These are phyloP conservation scores for Orthosia gracilis DNA, from an alignment of 2,888 invertebrate species.

Conservation along the genomic window DNA sequence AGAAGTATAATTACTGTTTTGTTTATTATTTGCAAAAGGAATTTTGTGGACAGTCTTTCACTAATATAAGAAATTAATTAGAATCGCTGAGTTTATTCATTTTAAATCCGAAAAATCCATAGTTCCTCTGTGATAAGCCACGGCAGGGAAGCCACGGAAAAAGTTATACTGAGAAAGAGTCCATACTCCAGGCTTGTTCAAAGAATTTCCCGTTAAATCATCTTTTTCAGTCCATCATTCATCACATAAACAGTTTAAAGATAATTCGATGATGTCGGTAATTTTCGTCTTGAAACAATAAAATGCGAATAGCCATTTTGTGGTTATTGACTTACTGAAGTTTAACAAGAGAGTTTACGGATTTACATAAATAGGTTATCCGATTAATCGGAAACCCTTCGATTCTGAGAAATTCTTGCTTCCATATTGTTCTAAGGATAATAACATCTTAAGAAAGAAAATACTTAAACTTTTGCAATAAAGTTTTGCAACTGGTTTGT, in stretches of 20 bases:
- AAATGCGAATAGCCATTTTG: not conserved
- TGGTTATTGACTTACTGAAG: slow-evolving; percentile 1
- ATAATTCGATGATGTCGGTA: not conserved
- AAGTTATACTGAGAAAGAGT: too few relatives aligned
- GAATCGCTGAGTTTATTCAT: too few relatives aligned
- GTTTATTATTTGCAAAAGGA: too few relatives aligned
- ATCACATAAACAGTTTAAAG: not conserved
- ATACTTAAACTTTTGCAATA: not conserved
- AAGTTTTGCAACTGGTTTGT: slow-evolving; percentile 1
- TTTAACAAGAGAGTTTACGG: not conserved
- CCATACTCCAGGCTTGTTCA: too few relatives aligned
- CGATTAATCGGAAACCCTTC: not conserved
- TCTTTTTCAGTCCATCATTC: too few relatives aligned
- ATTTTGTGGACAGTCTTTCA: too few relatives aligned
- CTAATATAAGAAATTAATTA: too few relatives aligned
- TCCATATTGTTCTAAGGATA: slow-evolving; percentile 5
- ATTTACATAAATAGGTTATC: slow-evolving; percentile 17
- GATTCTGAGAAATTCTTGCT: not conserved
- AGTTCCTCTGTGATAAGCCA: too few relatives aligned
- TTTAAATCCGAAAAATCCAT: too few relatives aligned
- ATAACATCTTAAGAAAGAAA: not conserved
- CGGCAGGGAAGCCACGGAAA: too few relatives aligned
- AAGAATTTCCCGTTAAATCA: too few relatives aligned
- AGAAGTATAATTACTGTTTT: too few relatives aligned
- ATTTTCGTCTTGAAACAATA: not conserved